Evolutionary conservation across 2,797 vertebrate species (phyloP), one percentile per base, ranked within the genome.

Genomic region (Salmo trutta): DNA sequence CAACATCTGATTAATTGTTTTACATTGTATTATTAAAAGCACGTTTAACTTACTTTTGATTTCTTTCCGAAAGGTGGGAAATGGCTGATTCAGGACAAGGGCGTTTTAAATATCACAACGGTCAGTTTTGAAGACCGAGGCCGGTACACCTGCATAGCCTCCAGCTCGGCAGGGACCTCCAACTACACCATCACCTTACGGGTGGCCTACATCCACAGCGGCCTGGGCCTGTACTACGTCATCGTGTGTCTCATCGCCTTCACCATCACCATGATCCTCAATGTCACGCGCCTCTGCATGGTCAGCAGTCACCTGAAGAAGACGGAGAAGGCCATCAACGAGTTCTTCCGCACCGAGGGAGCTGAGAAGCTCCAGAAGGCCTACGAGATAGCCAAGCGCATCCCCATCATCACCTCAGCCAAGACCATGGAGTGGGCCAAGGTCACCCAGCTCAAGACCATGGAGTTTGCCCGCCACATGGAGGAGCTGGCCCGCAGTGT

Each of bases 291-390:
- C 0, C 91, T 99, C 74, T 97, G 96, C 89, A 96, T 98, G 96
- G 95, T 99, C 91, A 96, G 95, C 93, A 96, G 95, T 84, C 98
- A 99, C 90, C 95, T 99, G 21, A 96, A 96, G 83, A 95, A 98
- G 84, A 99, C 96, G 0, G 97, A 99, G 91, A 93, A 89, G 24
- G 97, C 96, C 82, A 97, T 99, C 92, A 97, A 99, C 0, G 98
- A 98, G n/a, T 98, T 99, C 92, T 99, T 99, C 92, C 92, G 94
- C 75, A 97, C 94, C 0, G 97, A 99, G 80, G 98, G 98, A 1
- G 93, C 95, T 0, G 98, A 99, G 92, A 98, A 98, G 86, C 94
- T 99, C 56, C 98, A 99, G 93, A 97, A 96, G 74, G 98, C 98
- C 1, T 95, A 99, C 3, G 98, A 99, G 90, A 95, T 99, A 0